phyloP scores from a whole-genome alignment of 2,797 vertebrate genomes.

The Petrocephalus sullivani region DNA sequence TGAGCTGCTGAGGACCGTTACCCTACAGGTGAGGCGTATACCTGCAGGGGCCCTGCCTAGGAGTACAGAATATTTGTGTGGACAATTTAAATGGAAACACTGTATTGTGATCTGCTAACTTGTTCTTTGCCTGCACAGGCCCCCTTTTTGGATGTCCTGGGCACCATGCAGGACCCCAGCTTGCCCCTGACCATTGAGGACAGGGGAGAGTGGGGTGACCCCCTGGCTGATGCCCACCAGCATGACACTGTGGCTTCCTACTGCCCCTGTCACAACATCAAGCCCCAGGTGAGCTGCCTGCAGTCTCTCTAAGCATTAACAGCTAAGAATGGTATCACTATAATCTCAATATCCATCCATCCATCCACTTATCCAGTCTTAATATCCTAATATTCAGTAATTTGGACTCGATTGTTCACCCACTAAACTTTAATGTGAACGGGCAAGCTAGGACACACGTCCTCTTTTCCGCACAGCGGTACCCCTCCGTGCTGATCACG shows the following conservation, averaged over 20 bases:
- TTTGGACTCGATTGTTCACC: neutral
- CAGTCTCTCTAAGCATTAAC: neutral
- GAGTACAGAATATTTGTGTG: neutral
- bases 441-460: neutral
- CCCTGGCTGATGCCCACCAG: slow-evolving; percentile 62
- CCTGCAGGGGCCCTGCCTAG: neutral
- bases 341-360: neutral
- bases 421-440: neutral
- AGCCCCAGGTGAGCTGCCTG: slow-evolving; percentile 72
- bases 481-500: slow-evolving; percentile 86
- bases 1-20: slow-evolving; percentile 67
- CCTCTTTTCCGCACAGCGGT: slow-evolving; percentile 58
- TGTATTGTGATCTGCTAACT: neutral
- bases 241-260: slow-evolving; percentile 76
- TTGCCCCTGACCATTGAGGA: slow-evolving; percentile 86
- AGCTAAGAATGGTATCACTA: neutral
- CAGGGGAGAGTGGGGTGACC: slow-evolving; percentile 90
- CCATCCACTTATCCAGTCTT: neutral
- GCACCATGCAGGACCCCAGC: slow-evolving; percentile 76
- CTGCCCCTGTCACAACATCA: slow-evolving; percentile 88
- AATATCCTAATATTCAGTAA: neutral
- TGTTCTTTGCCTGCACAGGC: slow-evolving; percentile 58
- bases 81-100: neutral
- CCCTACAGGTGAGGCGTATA: slow-evolving; percentile 71
- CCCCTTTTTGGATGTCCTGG: slow-evolving; percentile 87